Evolutionary conservation across 2,888 invertebrate species (phyloP).

Genomic region (Nymphalis polychloros): DNA sequence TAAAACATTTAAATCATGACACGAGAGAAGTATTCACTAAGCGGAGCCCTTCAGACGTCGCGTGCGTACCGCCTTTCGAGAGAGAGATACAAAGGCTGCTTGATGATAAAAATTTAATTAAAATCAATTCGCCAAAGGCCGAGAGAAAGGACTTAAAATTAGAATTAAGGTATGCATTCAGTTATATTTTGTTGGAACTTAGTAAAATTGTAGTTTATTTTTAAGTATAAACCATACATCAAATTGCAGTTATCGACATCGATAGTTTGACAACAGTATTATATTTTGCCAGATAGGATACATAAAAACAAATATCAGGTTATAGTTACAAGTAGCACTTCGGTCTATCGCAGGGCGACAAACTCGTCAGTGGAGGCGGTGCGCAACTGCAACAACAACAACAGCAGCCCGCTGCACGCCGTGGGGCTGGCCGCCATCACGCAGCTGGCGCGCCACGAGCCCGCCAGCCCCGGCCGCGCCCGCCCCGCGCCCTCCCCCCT

Average conservation of each 20-base stretch:
- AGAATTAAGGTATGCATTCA: constrained; percentile 69
- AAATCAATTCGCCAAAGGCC: constrained; percentile 82
- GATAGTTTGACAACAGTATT: too few species aligned
- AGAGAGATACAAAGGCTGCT: constrained; percentile 89
- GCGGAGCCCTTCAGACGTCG: constrained; percentile 75
- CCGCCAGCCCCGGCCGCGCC: constrained; percentile 62
- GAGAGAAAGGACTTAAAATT: constrained; percentile 84
- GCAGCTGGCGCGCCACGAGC: constrained; percentile 85
- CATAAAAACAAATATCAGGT: too few species aligned
- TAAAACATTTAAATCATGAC: constrained; percentile 79
- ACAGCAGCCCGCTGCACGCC: constrained; percentile 84
- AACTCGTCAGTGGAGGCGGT: constrained; percentile 24
- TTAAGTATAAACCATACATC: too few species aligned
- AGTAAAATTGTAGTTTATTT: background rate
- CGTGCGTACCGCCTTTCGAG: constrained; percentile 86
- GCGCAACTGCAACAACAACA: constrained; percentile 76
- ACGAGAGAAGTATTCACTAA: constrained; percentile 73
- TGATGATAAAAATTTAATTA: constrained; percentile 86
- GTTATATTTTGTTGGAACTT: background rate
- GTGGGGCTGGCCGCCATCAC: constrained; percentile 90
- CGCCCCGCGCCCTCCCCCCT: constrained; percentile 63
- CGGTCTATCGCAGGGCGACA: constrained; percentile 16
- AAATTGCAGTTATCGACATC: too few species aligned
- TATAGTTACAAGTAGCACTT: background rate
- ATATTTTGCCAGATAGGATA: too few species aligned